Evolutionary conservation across 2,797 vertebrate species (phyloP), one percentile per base, ranked within the genome.

Genomic region (Pitangus sulphuratus): DNA sequence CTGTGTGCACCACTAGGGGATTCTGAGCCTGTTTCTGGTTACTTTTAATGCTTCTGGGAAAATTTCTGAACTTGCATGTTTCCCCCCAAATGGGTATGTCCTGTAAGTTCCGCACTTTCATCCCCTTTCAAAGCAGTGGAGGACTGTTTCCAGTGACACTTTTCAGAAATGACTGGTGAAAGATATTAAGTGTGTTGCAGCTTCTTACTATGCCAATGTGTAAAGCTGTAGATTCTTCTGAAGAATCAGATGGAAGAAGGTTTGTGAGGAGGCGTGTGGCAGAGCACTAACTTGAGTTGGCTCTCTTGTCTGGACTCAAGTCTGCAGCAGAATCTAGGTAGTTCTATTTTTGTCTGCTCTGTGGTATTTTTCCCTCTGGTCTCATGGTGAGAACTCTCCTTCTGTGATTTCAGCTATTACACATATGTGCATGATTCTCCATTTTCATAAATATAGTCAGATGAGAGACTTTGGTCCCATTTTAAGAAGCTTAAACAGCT

Each of bases 401-500:
- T 70, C 47, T 3, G 0, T 90, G 40, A 66, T 94, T 95, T 92
- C 40, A 68, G 1, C 45, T 87, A 58, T 77, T 76, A 48, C 40
- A 48, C 51, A 24, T 86, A 39, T 20, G 47, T 76, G 58, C 20
- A 2, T 3, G 11, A 82, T 70, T 82, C 62, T 87, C 16, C 18
- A 8, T 71, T 92, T 89, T 93, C 69, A 57, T 31, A 51, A 44
- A 42, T 62, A 58, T 39, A 84, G 42, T 76, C 47, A 62, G 51
- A 75, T 65, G 69, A 90, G 72, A 81, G 61, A 15, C 45, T 86
- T 31, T 40, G 45, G 57, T 75, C 42, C 39, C 66, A 6, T 76
- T 93, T 78, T 54, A 60, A 89, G 81, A 58, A 92, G 31, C 47
- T 87, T 72, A 45, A 92, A 42, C 58, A 61, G 84, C 91, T 90